Percentiles rank a stretch among this genome's conserved stretches.
Evolutionary conservation across 2,888 invertebrate genomes (phyloP).

Genomic region (Ryuthela nishihirai): DNA sequence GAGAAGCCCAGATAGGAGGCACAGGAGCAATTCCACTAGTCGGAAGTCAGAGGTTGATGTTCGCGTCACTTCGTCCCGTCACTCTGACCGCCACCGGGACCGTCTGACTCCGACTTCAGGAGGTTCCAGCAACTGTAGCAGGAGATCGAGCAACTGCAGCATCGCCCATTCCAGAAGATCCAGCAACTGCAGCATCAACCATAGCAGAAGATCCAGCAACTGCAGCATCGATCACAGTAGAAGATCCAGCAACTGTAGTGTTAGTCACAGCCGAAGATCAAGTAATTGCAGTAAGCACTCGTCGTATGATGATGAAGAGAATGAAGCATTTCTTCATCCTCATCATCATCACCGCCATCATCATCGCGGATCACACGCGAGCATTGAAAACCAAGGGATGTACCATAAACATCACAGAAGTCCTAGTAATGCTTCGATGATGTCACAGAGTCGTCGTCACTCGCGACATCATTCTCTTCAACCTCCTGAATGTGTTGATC

Average conservation of each 20-base stretch:
- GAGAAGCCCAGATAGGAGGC: slow-evolving; percentile 7
- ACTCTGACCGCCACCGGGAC: too few relatives aligned
- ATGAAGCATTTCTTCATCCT: slow-evolving; percentile 8
- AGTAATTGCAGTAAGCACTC: slow-evolving; percentile 22
- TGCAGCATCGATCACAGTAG: slow-evolving; percentile 8
- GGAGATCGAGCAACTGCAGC: slow-evolving; percentile 25
- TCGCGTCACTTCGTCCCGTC: too few relatives aligned
- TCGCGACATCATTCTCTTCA: slow-evolving; percentile 18
- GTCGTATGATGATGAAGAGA: slow-evolving; percentile 26
- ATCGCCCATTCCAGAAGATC: slow-evolving; percentile 9
- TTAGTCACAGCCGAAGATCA: slow-evolving; percentile 26
- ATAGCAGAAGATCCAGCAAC: slow-evolving; percentile 4
- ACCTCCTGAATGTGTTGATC: too few relatives aligned
- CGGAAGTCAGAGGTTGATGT: slow-evolving; percentile 16
- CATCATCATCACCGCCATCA: slow-evolving; percentile 14
- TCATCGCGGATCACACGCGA: slow-evolving; percentile 13
- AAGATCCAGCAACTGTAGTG: slow-evolving; percentile 20
- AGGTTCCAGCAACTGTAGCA: too few relatives aligned
- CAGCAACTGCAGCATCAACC: slow-evolving; percentile 20
- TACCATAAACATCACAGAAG: too few relatives aligned
- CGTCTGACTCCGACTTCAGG: slow-evolving; percentile 22
- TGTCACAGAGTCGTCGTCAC: too few relatives aligned
- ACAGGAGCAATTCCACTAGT: slow-evolving; percentile 9
- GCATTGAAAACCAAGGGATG: not conserved
- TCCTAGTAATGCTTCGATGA: too few relatives aligned